A percentile compares a stretch with the other conserved stretches of the same genome.
These are phyloP conservation scores for Smittia sp. DNA, from an alignment of 2,888 invertebrate genomes.

Conservation along the genomic window DNA sequence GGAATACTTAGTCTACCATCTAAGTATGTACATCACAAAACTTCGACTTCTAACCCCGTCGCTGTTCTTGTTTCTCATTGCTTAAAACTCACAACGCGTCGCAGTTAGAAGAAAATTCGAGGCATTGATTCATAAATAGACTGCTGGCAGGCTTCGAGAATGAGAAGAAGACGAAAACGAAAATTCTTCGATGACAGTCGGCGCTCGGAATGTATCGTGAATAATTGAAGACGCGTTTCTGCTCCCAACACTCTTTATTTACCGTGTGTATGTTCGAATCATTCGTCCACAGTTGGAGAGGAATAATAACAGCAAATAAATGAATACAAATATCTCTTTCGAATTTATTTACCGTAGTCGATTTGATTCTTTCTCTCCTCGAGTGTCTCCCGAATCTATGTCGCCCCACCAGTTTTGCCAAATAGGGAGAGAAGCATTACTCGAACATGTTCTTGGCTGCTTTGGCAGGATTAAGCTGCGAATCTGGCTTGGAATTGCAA, in stretches of 20 bases:
- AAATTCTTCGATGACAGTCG: constrained; percentile 13
- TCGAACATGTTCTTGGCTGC: background rate
- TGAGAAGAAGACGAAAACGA: background rate
- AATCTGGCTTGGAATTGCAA: no score
- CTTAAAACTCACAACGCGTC: constrained; percentile 1
- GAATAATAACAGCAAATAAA: constrained; percentile 32
- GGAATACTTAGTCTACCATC: no score
- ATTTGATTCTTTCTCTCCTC: background rate
- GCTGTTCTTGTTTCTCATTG: background rate
- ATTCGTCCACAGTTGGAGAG: constrained; percentile 39
- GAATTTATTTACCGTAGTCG: constrained; percentile 28
- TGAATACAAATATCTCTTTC: constrained; percentile 32
- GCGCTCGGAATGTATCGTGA: constrained; percentile 23
- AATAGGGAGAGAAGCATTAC: background rate
- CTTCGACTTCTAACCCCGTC: no score
- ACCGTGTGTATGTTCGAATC: constrained; percentile 35
- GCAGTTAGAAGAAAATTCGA: background rate
- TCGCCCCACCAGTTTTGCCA: background rate
- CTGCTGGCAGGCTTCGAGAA: background rate
- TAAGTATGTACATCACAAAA: no score
- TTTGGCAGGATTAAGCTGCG: background rate
- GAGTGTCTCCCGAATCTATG: background rate
- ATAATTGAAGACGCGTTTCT: constrained; percentile 35
- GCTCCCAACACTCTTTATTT: background rate
- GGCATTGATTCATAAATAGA: constrained; percentile 16